A percentile compares a stretch with the other conserved stretches of the same genome.
These are phyloP conservation scores for Varanus komodoensis DNA, from an alignment of 2,113 vertebrate genomes.

Conservation along the genomic window DNA sequence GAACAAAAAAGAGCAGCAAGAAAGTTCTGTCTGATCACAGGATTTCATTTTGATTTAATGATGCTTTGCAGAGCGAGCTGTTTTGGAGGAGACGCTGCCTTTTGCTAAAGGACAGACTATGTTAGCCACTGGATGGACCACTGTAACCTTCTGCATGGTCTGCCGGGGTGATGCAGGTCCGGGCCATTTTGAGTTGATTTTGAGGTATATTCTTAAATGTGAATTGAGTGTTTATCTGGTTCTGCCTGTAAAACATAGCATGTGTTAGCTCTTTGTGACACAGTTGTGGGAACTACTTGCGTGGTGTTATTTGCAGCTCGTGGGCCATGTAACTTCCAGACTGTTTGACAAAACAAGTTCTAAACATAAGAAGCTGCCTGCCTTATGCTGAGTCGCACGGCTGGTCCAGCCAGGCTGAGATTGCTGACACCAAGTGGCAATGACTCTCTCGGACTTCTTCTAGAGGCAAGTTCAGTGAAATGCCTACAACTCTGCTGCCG, in stretches of 20 bases:
- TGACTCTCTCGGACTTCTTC: not conserved
- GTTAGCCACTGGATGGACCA: not conserved
- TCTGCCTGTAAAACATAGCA: slow-evolving; percentile 59
- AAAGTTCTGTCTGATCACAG: not conserved
- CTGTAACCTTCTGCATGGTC: not conserved
- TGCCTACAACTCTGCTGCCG: not conserved
- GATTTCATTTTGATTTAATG: not conserved
- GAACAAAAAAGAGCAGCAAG: not conserved
- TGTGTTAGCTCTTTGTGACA: slow-evolving; percentile 59
- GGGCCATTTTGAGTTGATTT: not conserved
- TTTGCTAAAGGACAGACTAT: not conserved
- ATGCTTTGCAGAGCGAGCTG: not conserved
- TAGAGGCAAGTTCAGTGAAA: not conserved
- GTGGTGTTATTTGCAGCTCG: slow-evolving; percentile 57
- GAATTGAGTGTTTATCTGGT: slow-evolving; percentile 28
- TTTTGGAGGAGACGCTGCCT: not conserved
- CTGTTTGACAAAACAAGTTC: not conserved
- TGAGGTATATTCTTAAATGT: not conserved
- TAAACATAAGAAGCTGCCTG: not conserved
- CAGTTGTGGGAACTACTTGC: slow-evolving; percentile 63
- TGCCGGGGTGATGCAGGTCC: too few species aligned
- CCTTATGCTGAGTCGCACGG: too few species aligned
- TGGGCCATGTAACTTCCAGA: slow-evolving; percentile 50
- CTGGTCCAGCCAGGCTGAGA: too few species aligned
- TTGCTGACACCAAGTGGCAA: too few species aligned